These are phyloP conservation scores for Phalacrocorax pelagicus DNA, from an alignment of 2,113 vertebrate genomes.

Conservation along the genomic window DNA sequence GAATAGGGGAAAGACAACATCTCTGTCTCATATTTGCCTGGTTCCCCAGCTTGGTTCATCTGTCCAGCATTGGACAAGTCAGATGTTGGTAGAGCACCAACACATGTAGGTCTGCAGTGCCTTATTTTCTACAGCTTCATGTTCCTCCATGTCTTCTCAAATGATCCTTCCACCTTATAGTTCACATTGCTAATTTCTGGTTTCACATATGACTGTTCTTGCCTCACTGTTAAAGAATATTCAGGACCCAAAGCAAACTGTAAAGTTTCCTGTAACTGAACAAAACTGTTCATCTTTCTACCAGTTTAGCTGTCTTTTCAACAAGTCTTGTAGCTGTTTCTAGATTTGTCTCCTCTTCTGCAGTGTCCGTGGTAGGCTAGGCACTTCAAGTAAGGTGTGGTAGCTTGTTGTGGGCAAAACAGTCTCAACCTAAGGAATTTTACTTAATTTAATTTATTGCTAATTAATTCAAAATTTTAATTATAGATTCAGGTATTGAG, in stretches of 20 bases:
- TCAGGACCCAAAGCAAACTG: not conserved
- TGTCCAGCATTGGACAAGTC: not conserved
- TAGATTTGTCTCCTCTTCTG: not conserved
- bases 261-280: not conserved
- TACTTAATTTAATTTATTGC: not conserved
- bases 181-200: not conserved
- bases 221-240: not conserved
- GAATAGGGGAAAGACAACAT: not conserved
- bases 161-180: not conserved
- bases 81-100: not conserved
- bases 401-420: not conserved
- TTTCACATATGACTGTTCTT: not conserved
- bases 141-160: not conserved
- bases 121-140: not conserved
- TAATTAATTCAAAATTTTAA: not conserved
- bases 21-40: not conserved
- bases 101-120: not conserved
- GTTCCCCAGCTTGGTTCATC: not conserved
- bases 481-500: not conserved
- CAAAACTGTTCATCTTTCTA: not conserved
- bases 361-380: not conserved
- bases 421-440: not conserved
- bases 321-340: not conserved
- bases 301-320: not conserved
- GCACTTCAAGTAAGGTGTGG: not conserved